Evolutionary conservation across 1,140 invertebrate species (phyloP).

Genomic region (Drosophila suzukii): DNA sequence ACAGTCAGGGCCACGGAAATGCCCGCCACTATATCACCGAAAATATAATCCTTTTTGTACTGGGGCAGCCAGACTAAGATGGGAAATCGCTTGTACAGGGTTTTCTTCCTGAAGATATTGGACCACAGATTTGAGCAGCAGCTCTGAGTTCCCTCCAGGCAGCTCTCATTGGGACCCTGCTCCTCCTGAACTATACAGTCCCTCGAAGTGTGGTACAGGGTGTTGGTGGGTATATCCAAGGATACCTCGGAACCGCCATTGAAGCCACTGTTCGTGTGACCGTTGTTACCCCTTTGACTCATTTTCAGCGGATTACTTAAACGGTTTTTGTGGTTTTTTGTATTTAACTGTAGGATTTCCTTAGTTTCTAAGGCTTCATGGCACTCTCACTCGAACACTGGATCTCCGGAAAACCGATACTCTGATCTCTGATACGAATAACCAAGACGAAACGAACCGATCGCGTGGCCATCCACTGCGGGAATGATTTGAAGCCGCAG

Average conservation of each 20-base stretch:
- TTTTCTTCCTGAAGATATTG: conserved; percentile 86
- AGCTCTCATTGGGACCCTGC: conserved; percentile 26
- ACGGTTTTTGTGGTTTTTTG: conserved; percentile 4
- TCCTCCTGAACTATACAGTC: conserved; percentile 78
- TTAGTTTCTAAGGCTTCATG: conserved; percentile 64
- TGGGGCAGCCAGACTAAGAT: conserved; percentile 90
- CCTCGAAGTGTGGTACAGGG: conserved; percentile 69
- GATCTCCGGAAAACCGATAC: conserved; percentile 15
- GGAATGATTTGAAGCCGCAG: conserved; percentile 61
- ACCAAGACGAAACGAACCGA: conserved; percentile 9
- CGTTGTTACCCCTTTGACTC: conserved; percentile 52
- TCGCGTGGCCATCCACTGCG: conserved; percentile 59
- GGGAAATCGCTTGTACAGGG: conserved; percentile 89
- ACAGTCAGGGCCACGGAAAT: conserved; percentile 94
- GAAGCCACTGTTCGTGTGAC: conserved; percentile 65
- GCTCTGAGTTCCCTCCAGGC: conserved; percentile 44
- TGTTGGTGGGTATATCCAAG: conserved; percentile 77
- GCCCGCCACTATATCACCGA: conserved; percentile 92
- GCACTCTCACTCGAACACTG: conserved; percentile 44
- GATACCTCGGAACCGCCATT: conserved; percentile 70
- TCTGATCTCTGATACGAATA: background rate
- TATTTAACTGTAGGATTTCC: conserved; percentile 9
- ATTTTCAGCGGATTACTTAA: background rate
- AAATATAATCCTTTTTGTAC: conserved; percentile 87
- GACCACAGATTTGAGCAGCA: conserved; percentile 67